Evolutionary conservation across 92 coral and sea anemone species (phyloP).

Genomic region (Nematostella vectensis): DNA sequence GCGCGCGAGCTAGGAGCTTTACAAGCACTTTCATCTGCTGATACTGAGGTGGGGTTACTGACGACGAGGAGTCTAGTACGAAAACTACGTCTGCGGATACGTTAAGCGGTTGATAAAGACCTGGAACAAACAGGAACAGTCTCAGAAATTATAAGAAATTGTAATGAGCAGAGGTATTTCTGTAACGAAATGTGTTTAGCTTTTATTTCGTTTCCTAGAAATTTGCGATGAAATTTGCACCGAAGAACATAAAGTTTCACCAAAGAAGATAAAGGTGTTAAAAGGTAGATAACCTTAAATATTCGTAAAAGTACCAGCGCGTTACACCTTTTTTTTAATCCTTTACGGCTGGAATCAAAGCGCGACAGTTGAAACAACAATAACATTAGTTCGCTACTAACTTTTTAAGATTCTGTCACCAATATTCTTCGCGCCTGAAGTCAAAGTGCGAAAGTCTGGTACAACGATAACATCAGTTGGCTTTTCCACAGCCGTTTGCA

Average conservation of each 20-base stretch:
- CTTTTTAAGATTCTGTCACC: slow-evolving; percentile 31
- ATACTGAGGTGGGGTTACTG: slow-evolving; percentile 37
- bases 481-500: slow-evolving; percentile 30
- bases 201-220: too few relatives aligned
- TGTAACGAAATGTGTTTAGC: too few relatives aligned
- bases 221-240: too few relatives aligned
- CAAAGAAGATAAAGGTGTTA: too few relatives aligned
- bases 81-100: slow-evolving; percentile 61
- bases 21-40: slow-evolving; percentile 47
- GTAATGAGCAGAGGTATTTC: too few relatives aligned
- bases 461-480: slow-evolving; percentile 26
- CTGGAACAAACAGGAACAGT: too few relatives aligned
- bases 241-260: too few relatives aligned
- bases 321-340: too few relatives aligned
- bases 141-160: too few relatives aligned
- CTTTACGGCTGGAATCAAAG: too few relatives aligned
- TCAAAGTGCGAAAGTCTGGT: slow-evolving; percentile 23
- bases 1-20: slow-evolving; percentile 44
- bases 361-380: not conserved
- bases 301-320: too few relatives aligned
- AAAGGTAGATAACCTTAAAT: too few relatives aligned
- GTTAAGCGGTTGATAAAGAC: slow-evolving; percentile 14
- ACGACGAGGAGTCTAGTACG: slow-evolving; percentile 70
- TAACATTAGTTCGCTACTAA: slow-evolving; percentile 24
- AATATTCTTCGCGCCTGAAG: slow-evolving; percentile 12